Base-by-base conservation (phyloP, 2,797 vertebrate genomes). In the Gymnocypris eckloni region DNA sequence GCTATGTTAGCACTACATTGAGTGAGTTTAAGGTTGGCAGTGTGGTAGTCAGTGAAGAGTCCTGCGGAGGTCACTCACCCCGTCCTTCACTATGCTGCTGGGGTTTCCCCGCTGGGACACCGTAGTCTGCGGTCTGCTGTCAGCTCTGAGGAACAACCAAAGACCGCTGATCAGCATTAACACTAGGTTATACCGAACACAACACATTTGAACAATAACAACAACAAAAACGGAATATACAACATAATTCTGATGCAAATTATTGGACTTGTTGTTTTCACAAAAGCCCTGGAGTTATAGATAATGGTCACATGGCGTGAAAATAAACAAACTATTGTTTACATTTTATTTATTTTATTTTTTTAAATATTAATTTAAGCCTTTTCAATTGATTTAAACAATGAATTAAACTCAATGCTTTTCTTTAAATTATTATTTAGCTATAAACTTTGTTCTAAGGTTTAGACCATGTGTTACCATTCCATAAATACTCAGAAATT, bases 41-140 rank as follows among this genome's bases (percentile, higher is more conserved):
- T 43, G 4, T 50, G 2, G 5, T 22, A 52, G 59, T 50, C 25
- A 43, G 69, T 45, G 18, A 67, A 81, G 6, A 39, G 69, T 15
- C n/a, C 6, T 48, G n/a, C 56, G 25, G 16, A 37, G 41, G 20
- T 66, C 39, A 93, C 94, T 94, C 87, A 95, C 95, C 89, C 93
- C 93, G 4, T 94, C 94, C 87, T 90, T 93, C 56, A 93, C 92
- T 0, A 93, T 93, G 90, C 70, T 91, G 86, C 86, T 91, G 56
- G 86, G 12, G 87, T 93, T 93, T 88, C 87, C 88, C 3, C 89
- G 90, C 83, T 85, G 75, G 37, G 92, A 90, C 20, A 88, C 37
- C 5, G 94, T 92, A 86, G 90, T 76, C 70, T 92, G 84, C 33
- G 90, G 83, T 25, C 88, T 87, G 7, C 73, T 88, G 0, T 95